phyloP scores from a whole-genome alignment of 2,888 invertebrate genomes.

The Xiphydria camelus region DNA sequence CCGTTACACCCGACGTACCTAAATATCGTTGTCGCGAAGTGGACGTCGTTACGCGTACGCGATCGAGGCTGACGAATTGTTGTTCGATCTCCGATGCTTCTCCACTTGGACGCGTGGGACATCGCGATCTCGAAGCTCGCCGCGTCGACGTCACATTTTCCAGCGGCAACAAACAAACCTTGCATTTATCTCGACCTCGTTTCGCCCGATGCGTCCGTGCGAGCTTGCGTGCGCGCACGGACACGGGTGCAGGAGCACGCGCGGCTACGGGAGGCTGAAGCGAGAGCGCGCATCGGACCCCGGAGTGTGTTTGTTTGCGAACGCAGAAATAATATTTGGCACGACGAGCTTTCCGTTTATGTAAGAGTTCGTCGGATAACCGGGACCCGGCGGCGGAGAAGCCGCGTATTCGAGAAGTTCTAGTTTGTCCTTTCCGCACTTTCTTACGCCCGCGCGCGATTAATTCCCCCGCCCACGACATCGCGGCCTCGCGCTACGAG shows the following conservation, averaged over 20 bases:
- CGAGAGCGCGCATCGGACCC: neutral
- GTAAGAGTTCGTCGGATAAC: slow-evolving; percentile 22
- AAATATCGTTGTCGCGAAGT: no score
- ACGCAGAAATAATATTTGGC: slow-evolving; percentile 44
- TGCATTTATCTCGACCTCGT: slow-evolving; percentile 2
- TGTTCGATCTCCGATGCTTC: no score
- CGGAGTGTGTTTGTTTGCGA: slow-evolving; percentile 27
- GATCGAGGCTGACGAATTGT: no score
- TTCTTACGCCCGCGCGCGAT: slow-evolving; percentile 4
- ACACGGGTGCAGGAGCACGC: neutral
- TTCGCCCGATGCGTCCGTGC: no score
- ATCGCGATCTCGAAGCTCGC: no score
- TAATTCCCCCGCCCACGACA: slow-evolving; percentile 13
- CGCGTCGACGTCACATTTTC: no score
- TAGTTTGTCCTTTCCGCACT: neutral
- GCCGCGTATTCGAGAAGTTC: slow-evolving; percentile 11
- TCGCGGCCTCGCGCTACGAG: no score
- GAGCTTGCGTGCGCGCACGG: neutral
- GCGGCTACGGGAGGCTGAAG: neutral
- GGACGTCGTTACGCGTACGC: no score
- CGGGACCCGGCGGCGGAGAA: neutral
- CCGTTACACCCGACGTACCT: no score
- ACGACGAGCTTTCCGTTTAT: slow-evolving; percentile 33
- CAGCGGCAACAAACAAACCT: no score
- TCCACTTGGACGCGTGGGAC: no score